Percentiles rank a stretch among this genome's conserved stretches.
phyloP scores from a whole-genome alignment of 2,888 invertebrate species.

The Vanessa cardui region DNA sequence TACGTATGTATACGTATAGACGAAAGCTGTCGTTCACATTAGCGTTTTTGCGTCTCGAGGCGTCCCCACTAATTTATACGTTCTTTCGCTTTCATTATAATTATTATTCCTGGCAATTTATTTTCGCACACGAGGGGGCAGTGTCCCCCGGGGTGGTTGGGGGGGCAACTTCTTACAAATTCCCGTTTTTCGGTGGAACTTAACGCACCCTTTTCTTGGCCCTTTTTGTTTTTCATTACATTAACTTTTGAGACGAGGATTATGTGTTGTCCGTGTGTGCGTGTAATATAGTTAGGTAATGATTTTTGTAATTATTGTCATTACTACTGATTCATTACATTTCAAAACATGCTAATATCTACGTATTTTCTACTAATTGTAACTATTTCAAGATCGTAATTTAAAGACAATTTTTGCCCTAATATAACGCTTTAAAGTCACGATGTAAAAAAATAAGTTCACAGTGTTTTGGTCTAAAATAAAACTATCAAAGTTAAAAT shows the following conservation, averaged over 20 bases:
- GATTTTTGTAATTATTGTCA: slow-evolving; percentile 39
- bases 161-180: slow-evolving; percentile 80
- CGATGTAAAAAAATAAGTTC: background rate
- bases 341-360: too few species aligned
- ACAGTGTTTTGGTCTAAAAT: background rate
- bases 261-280: slow-evolving; percentile 75
- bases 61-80: slow-evolving; percentile 83
- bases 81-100: slow-evolving; percentile 84
- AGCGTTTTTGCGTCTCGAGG: slow-evolving; percentile 56
- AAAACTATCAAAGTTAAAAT: slow-evolving; percentile 15
- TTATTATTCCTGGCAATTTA: slow-evolving; percentile 84
- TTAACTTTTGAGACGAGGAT: slow-evolving; percentile 80
- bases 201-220: slow-evolving; percentile 83
- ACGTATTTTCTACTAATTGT: too few species aligned
- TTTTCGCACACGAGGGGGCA: slow-evolving; percentile 82
- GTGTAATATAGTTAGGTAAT: slow-evolving; percentile 65
- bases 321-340: background rate
- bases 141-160: slow-evolving; percentile 54
- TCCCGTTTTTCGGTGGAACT: slow-evolving; percentile 83
- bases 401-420: too few species aligned
- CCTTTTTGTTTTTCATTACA: slow-evolving; percentile 84
- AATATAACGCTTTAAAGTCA: too few species aligned
- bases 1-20: slow-evolving; percentile 13
- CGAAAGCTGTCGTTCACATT: slow-evolving; percentile 35
- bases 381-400: too few species aligned